Evolutionary conservation across 2,797 vertebrate species (phyloP), one percentile per base, ranked within the genome.

Genomic region (Parauchenoglanis punctatus): DNA sequence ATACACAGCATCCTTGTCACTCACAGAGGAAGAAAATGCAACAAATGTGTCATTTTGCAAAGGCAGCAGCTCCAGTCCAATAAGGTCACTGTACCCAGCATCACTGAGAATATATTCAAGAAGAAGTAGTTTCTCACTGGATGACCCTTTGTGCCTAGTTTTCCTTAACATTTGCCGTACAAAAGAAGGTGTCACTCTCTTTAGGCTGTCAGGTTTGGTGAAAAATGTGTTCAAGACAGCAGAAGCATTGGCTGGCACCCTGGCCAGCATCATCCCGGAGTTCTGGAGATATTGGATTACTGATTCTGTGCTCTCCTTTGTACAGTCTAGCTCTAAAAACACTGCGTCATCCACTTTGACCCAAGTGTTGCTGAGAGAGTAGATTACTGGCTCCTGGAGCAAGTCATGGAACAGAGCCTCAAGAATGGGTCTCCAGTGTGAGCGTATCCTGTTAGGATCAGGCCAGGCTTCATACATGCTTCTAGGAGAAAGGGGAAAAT

Each of bases 271-370:
- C 92, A 96, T 97, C 94, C 98, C 98, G 95, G 98, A 96, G 95
- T 95, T 96, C 94, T 98, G 97, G 94, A 99, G 97, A 96, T 99
- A 99, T 96, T 92, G 95, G 91, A 99, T 96, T 90, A 99, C 96
- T 1, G 96, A 95, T 68, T 96, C 92, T 72, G 96, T 95, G 89
- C 94, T 95, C 67, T 96, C 96, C 89, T 95, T 89, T 4, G 93
- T 93, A 28, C 94, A 94, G 87, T 99, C 96, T 49, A 98, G 94
- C 92, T 99, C 97, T 73, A 97, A 98, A 93, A 99, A 98, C 88
- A 96, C 95, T 1, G 94, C 95, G 88, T 98, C 96, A 68, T 97
- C 97, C 90, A 96, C 94, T 56, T 93, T 93, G 86, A 98, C 95
- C 99, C 98, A 99, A 88, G 93, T 95, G 72, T 94, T 92, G 89